Conservation (phyloP, 2,113 vertebrate species). For the Gadus chalcogrammus region DNA sequence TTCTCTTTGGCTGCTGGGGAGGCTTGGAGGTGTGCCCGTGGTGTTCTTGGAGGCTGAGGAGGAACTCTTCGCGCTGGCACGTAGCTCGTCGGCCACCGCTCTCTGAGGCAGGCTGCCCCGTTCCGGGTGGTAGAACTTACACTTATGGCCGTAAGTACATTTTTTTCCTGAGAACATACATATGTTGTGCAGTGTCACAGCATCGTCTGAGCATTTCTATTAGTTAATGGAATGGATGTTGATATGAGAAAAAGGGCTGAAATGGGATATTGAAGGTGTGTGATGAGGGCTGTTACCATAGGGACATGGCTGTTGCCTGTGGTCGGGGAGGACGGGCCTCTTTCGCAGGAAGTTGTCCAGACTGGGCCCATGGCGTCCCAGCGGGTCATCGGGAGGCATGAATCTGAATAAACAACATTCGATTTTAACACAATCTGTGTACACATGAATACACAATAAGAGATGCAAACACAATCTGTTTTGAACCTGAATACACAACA, state of each 20-base stretch:
- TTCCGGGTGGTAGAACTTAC: constrained; percentile 97
- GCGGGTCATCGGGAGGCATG: constrained; percentile 97
- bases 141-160: constrained; percentile 98
- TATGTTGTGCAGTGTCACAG: too few relatives aligned
- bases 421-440: neutral
- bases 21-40: constrained; percentile 84
- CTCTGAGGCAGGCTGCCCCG: constrained; percentile 91
- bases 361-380: constrained; percentile 95
- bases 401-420: constrained; percentile 68
- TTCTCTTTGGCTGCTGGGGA: constrained; percentile 68
- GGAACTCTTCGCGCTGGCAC: constrained; percentile 87
- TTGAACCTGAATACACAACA: too few relatives aligned
- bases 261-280: too few relatives aligned
- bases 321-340: constrained; percentile 87
- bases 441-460: neutral
- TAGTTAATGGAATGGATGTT: neutral
- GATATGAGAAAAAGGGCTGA: neutral
- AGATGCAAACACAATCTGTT: neutral
- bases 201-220: neutral
- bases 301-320: constrained; percentile 95
- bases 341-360: constrained; percentile 97
- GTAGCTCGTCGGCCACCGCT: constrained; percentile 93
- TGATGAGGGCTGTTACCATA: constrained; percentile 80
- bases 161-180: constrained; percentile 81
- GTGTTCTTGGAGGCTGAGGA: constrained; percentile 80